Evolutionary conservation across 2,113 vertebrate species (phyloP).

Genomic region (Elachura formosa): DNA sequence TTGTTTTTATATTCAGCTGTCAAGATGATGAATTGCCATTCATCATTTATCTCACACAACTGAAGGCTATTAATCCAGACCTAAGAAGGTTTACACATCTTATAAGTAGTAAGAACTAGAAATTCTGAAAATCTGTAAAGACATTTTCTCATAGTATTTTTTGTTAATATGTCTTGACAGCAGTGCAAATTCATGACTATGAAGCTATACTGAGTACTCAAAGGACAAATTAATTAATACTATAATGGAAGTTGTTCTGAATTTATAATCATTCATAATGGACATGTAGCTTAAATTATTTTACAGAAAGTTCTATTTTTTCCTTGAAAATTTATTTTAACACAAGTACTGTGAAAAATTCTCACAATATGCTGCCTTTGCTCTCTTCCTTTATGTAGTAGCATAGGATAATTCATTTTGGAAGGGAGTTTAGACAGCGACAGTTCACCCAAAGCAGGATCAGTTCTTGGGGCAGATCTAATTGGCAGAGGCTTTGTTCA

Average conservation of each 20-base stretch:
- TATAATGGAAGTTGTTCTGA: neutral
- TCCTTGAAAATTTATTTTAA: neutral
- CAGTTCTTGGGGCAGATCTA: neutral
- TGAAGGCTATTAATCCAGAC: neutral
- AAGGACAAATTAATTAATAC: neutral
- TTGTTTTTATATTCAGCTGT: neutral
- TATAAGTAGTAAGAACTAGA: neutral
- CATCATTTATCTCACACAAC: neutral
- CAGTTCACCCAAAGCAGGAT: neutral
- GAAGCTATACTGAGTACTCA: neutral
- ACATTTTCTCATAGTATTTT: fast-evolving
- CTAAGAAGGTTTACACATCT: neutral
- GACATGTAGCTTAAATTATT: neutral
- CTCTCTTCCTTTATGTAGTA: neutral
- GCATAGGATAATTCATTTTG: neutral
- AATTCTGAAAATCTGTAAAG: neutral
- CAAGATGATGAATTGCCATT: neutral
- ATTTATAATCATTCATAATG: neutral
- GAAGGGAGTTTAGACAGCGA: neutral
- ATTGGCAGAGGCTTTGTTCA: neutral
- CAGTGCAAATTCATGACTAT: neutral
- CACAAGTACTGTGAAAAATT: neutral
- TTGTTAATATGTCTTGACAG: neutral
- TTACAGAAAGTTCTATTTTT: neutral
- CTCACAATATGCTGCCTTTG: neutral